A percentile compares a stretch with the other conserved stretches of the same genome.
Conservation (phyloP, 2,113 vertebrate genomes). For the Ptyas mucosa region DNA sequence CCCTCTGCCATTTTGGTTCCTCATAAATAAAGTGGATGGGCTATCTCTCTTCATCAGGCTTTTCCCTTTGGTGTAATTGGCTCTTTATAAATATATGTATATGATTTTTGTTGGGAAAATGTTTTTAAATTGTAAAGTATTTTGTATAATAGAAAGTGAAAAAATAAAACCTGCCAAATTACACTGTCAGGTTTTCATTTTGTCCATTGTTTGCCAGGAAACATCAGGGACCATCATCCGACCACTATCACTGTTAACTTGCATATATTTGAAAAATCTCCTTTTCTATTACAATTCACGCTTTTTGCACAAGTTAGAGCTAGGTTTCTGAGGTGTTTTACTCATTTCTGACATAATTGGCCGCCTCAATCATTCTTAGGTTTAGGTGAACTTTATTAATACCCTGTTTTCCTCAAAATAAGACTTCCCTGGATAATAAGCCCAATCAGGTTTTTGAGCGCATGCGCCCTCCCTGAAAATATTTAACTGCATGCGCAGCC, state of each 20-base stretch:
- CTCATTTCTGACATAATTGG: not conserved
- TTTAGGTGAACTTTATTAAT: not conserved
- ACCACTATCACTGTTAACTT: not conserved
- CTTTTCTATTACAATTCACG: not conserved
- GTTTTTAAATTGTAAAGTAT: constrained; percentile 71
- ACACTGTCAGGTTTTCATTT: not conserved
- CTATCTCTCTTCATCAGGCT: constrained; percentile 32
- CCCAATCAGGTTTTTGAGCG: no score
- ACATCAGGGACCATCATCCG: no score
- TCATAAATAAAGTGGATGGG: constrained; percentile 3
- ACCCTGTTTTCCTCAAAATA: no score
- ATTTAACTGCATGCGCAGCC: no score
- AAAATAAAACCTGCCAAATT: constrained; percentile 47
- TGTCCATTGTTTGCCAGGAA: not conserved
- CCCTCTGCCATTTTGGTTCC: not conserved
- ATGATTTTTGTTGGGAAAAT: constrained; percentile 56
- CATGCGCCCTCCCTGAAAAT: no score
- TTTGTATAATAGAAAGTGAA: constrained; percentile 62
- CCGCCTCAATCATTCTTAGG: not conserved
- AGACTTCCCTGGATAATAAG: not conserved
- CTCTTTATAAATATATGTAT: constrained; percentile 68
- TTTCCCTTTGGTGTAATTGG: constrained; percentile 42
- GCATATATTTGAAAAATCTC: not conserved
- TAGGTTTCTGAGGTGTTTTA: not conserved
- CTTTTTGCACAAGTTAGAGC: not conserved